A percentile compares a stretch with the other conserved stretches of the same genome.
These are phyloP conservation scores for Augiades crinisus DNA, from an alignment of 2,888 invertebrate species.

Conservation along the genomic window DNA sequence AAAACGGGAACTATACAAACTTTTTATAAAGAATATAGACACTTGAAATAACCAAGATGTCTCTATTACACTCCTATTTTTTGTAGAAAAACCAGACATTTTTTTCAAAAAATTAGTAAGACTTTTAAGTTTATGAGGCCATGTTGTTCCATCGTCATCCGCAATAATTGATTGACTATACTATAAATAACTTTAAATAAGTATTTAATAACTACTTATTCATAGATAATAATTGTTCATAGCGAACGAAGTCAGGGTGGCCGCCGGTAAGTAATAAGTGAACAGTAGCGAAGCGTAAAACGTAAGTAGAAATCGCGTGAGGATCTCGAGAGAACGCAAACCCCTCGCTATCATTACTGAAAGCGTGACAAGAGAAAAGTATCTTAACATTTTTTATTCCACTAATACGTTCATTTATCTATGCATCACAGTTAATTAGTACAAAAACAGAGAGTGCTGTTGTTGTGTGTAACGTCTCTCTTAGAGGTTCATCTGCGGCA, in stretches of 20 bases:
- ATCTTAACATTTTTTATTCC: slow-evolving; percentile 31
- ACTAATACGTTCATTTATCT: slow-evolving; percentile 17
- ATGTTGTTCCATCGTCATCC: too few species aligned
- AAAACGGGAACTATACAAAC: too few species aligned
- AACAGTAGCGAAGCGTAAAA: slow-evolving; percentile 42
- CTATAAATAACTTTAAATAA: too few species aligned
- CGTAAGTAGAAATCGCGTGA: slow-evolving; percentile 56
- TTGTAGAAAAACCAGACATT: too few species aligned
- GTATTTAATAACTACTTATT: too few species aligned
- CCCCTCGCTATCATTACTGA: slow-evolving; percentile 59
- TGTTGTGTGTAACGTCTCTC: too few species aligned
- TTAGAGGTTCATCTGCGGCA: too few species aligned
- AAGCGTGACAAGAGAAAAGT: slow-evolving; percentile 68
- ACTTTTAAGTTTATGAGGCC: too few species aligned
- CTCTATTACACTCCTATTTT: too few species aligned
- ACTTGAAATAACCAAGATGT: too few species aligned
- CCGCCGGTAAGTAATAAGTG: slow-evolving; percentile 29
- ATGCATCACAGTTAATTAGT: slow-evolving; percentile 13
- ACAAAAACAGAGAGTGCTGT: not conserved
- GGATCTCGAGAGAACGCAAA: slow-evolving; percentile 36
- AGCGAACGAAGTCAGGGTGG: slow-evolving; percentile 6
- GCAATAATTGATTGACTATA: slow-evolving; percentile 12
- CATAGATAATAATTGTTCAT: not conserved
- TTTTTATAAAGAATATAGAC: too few species aligned
- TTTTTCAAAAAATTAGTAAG: too few species aligned